A percentile compares a stretch with the other conserved stretches of the same genome.
Evolutionary conservation across 2,113 vertebrate species (phyloP).

Genomic region (Gila orcuttii): DNA sequence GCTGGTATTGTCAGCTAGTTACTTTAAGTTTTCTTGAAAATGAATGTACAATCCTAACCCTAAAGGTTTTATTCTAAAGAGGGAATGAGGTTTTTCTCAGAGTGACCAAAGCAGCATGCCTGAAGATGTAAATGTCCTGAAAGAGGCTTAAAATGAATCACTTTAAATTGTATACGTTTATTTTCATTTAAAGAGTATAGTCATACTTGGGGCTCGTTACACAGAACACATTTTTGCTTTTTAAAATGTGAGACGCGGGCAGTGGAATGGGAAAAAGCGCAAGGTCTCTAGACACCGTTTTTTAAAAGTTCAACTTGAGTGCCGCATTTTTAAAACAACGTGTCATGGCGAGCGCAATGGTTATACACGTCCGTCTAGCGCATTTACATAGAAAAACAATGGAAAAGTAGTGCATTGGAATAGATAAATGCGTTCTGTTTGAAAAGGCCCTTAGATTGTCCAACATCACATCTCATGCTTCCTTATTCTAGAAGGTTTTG

Average conservation of each 20-base stretch:
- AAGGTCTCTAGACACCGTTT: too few species aligned
- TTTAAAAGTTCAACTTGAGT: too few species aligned
- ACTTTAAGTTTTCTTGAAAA: not conserved
- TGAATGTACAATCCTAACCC: not conserved
- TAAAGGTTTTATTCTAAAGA: constrained; percentile 3
- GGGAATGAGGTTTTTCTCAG: not conserved
- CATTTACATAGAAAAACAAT: too few species aligned
- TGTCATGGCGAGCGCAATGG: too few species aligned
- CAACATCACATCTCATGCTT: not conserved
- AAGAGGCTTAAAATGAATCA: not conserved
- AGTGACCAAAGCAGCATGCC: not conserved
- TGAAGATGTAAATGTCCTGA: not conserved
- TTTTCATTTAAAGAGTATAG: not conserved
- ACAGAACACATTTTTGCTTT: too few species aligned
- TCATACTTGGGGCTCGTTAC: not conserved
- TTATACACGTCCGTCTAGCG: too few species aligned
- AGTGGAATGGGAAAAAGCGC: too few species aligned
- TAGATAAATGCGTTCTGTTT: too few species aligned
- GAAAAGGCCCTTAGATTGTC: not conserved
- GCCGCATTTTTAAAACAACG: too few species aligned
- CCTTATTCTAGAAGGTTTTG: not conserved
- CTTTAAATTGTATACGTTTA: not conserved
- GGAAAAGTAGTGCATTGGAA: too few species aligned
- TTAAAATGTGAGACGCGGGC: too few species aligned
- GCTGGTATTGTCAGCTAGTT: not conserved